phyloP scores from a whole-genome alignment of 1,140 invertebrate genomes.

The Zaprionus davidi region DNA sequence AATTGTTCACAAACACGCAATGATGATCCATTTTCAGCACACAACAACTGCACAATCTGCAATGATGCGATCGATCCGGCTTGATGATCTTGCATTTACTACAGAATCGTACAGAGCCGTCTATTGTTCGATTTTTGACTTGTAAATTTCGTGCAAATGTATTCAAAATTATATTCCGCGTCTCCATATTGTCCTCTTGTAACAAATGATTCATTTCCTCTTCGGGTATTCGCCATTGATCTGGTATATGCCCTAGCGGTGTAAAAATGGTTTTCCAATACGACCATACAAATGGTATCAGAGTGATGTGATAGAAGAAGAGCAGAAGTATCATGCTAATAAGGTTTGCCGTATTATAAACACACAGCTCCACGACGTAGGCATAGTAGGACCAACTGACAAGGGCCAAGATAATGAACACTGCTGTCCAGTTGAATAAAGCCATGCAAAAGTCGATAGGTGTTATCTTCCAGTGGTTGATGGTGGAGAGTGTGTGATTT shows the following conservation, averaged over 20 bases:
- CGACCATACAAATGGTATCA: conserved; percentile 95
- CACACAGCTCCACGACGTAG: conserved; percentile 97
- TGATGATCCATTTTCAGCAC: conserved; percentile 99
- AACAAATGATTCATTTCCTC: conserved; percentile 91
- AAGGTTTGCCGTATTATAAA: conserved; percentile 86
- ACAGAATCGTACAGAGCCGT: conserved; percentile 93
- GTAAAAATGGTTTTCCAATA: conserved; percentile 98
- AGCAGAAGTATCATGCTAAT: conserved; percentile 90
- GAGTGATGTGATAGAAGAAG: conserved; percentile 94
- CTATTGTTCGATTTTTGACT: conserved; percentile 88
- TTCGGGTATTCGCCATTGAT: conserved; percentile 91
- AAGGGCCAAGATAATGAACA: conserved; percentile 95
- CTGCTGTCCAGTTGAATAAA: conserved; percentile 95
- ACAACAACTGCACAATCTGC: conserved; percentile 96
- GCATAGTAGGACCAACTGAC: conserved; percentile 99
- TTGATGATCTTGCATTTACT: conserved; percentile 97
- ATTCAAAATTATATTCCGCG: conserved; percentile 91
- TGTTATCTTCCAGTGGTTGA: conserved; percentile 56
- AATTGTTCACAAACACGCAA: conserved; percentile 99
- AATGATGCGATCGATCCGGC: conserved; percentile 98
- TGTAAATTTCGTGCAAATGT: conserved; percentile 93
- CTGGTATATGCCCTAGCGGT: conserved; percentile 91
- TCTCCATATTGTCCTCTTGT: conserved; percentile 90
- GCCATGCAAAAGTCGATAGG: conserved; percentile 87
- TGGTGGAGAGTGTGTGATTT: not conserved